Evolutionary conservation across 2,888 invertebrate species (phyloP).

Genomic region (Xylophagus ater): DNA sequence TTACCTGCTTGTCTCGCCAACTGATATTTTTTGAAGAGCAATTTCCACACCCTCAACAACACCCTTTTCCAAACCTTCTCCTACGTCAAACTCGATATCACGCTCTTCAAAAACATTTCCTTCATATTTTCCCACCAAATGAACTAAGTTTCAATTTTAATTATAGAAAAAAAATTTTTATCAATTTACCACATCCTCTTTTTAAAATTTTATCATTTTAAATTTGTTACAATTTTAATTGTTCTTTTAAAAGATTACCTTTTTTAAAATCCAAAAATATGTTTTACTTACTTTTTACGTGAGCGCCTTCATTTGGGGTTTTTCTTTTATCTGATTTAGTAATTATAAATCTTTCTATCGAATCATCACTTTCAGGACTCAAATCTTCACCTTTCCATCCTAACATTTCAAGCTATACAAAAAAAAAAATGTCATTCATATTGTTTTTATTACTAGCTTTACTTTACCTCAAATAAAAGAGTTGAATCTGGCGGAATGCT

Average conservation of each 20-base stretch:
- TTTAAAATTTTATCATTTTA: not conserved
- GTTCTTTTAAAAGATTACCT: conserved; percentile 1
- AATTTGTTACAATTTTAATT: too few species aligned
- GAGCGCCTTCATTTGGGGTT: conserved; percentile 70
- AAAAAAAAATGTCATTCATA: not conserved
- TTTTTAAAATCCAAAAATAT: not conserved
- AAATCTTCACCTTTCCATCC: conserved; percentile 84
- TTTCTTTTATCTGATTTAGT: conserved; percentile 57
- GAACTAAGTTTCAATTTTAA: conserved; percentile 20
- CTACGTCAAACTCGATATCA: conserved; percentile 69
- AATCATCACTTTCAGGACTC: conserved; percentile 70
- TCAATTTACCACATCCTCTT: not conserved
- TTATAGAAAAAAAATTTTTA: not conserved
- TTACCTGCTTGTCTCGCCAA: conserved; percentile 59
- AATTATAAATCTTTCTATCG: conserved; percentile 64
- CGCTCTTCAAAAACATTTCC: conserved; percentile 51
- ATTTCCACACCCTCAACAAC: conserved; percentile 73
- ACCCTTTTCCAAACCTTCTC: conserved; percentile 68
- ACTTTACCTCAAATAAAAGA: conserved; percentile 70
- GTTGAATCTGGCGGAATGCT: conserved; percentile 82
- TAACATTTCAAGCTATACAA: conserved; percentile 67
- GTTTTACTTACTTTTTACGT: conserved; percentile 58
- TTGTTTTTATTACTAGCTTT: too few species aligned
- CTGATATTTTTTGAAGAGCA: conserved; percentile 68
- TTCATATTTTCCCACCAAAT: conserved; percentile 27